A percentile compares a stretch with the other conserved stretches of the same genome.
Evolutionary conservation across 2,797 vertebrate genomes (phyloP).

Genomic region (Anolis apletophallus): DNA sequence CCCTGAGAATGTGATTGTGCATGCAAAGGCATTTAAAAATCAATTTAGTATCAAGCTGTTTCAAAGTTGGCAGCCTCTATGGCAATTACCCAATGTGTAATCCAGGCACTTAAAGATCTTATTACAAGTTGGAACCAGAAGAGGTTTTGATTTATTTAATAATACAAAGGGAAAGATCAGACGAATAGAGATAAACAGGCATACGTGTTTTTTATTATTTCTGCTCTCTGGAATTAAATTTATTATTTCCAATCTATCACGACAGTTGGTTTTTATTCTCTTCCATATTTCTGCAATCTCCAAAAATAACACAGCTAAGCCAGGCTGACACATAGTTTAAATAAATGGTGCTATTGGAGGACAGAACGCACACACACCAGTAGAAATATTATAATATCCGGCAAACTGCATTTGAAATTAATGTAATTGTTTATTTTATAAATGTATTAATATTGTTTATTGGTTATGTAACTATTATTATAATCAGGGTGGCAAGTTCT

Average conservation of each 20-base stretch:
- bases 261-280: slow-evolving; percentile 66
- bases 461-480: slow-evolving; percentile 35
- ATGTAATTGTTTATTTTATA: background rate
- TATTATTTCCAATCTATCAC: slow-evolving; percentile 73
- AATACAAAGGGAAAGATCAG: slow-evolving; percentile 65
- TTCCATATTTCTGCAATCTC: slow-evolving; percentile 57
- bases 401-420: slow-evolving; percentile 7
- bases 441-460: too few species aligned
- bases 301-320: slow-evolving; percentile 70
- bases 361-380: slow-evolving; percentile 39
- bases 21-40: background rate
- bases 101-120: slow-evolving; percentile 68
- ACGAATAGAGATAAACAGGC: slow-evolving; percentile 62
- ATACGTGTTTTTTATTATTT: slow-evolving; percentile 70
- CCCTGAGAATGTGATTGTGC: background rate
- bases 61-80: slow-evolving; percentile 60
- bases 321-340: slow-evolving; percentile 56
- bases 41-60: slow-evolving; percentile 41
- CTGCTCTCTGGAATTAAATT: slow-evolving; percentile 69
- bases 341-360: slow-evolving; percentile 57
- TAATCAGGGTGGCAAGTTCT: slow-evolving; percentile 20
- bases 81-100: slow-evolving; percentile 57
- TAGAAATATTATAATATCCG: slow-evolving; percentile 37
- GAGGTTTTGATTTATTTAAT: slow-evolving; percentile 74
- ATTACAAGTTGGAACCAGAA: slow-evolving; percentile 69